phyloP scores from a whole-genome alignment of 2,888 invertebrate genomes.

The Dinocampus coccinellae region DNA sequence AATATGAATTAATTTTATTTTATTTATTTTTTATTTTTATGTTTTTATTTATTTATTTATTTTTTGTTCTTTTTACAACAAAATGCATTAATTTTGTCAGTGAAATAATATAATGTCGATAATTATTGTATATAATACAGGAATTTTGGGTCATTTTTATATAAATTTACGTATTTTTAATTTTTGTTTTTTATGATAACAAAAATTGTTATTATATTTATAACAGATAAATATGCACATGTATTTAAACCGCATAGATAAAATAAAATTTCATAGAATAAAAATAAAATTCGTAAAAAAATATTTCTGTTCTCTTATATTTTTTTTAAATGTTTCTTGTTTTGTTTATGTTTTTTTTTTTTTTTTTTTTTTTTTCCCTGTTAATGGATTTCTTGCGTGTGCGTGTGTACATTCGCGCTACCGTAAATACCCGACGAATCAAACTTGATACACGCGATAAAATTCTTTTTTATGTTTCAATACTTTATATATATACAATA shows the following conservation, averaged over 20 bases:
- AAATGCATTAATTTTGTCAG: too few species aligned
- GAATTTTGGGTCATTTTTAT: too few species aligned
- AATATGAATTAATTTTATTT: not conserved
- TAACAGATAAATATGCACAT: too few species aligned
- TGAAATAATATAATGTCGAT: not conserved
- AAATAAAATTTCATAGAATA: not conserved
- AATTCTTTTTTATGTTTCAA: constrained; percentile 6
- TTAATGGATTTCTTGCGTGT: constrained; percentile 28
- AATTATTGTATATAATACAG: too few species aligned
- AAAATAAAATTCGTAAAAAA: not conserved
- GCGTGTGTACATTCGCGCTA: constrained; percentile 12
- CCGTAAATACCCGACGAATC: constrained; percentile 26
- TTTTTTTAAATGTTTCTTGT: too few species aligned
- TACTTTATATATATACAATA: constrained; percentile 12
- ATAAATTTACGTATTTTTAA: not conserved
- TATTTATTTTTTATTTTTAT: too few species aligned
- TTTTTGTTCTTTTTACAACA: too few species aligned
- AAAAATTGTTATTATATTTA: not conserved
- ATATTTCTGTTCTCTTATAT: too few species aligned
- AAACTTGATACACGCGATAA: constrained; percentile 30
- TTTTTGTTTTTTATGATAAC: not conserved
- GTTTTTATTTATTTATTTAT: too few species aligned
- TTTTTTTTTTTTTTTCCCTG: too few species aligned
- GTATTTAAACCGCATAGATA: too few species aligned
- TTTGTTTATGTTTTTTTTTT: too few species aligned